Base-by-base conservation (phyloP, 2,113 vertebrate genomes). In the Cichladusa arquata region DNA sequence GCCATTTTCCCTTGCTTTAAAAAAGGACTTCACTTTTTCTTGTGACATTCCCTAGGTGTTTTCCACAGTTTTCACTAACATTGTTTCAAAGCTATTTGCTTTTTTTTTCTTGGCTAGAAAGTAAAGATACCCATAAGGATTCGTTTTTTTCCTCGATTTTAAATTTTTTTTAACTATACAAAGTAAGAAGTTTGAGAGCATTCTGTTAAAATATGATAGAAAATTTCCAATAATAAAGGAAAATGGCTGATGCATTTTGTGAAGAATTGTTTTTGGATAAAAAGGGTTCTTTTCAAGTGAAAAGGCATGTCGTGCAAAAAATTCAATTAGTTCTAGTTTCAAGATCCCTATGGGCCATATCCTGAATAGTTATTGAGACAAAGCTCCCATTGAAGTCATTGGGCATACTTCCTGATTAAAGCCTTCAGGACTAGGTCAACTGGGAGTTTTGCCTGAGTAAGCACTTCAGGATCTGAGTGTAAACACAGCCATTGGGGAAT, bases 401-500 rank as follows among this genome's bases (percentile, higher is more conserved):
- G 95, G 94, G 95, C 95, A 96, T 94, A 95, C 94, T 97, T 94
- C 94, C 92, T 97, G 96, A 96, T 97, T 94, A 95, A 97, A 96
- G 92, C 84, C 92, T 95, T 92, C 95, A 95, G 95, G 95, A 96
- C 95, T 92, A 92, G 93, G 95, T 94, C 95, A 96, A 96, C 93
- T 93, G 95, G 96, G 95, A 96, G 87, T 92, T 92, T 97, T 97
- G 95, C 93, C 96, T 96, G 95, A 96, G 96, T 97, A 97, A 97
- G 94, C 94, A 94, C 96, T 97, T 93, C 89, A 92, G 94, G 92
- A 96, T 92, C 69, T 78, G 92, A 95, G 91, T 96, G 85, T 97
- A 95, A 96, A 96, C 95, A 97, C 85, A 94, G 92, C 66, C 93
- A 92, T 74, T 88, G 90, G 96, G 93, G 95, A 96, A 95, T 93